Conservation (phyloP, 2,113 vertebrate genomes). For the Etheostoma spectabile region DNA sequence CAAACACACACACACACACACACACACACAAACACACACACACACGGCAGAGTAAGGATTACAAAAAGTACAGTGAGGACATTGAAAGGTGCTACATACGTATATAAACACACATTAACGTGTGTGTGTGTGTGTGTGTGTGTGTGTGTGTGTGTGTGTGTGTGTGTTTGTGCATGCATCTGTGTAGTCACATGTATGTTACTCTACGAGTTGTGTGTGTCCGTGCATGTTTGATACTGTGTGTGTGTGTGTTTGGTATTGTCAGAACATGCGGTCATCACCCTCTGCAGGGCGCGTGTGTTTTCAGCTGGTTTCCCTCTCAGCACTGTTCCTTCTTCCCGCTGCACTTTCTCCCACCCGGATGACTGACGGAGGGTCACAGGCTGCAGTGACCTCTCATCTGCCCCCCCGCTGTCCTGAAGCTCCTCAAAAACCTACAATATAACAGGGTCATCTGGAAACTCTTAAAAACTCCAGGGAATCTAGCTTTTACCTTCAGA, state of each 20-base stretch:
- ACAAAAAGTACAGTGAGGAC: slow-evolving; percentile 12
- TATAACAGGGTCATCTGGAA: not conserved
- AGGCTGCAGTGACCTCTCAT: slow-evolving; percentile 47
- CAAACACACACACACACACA: not conserved
- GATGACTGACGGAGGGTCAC: slow-evolving; percentile 45
- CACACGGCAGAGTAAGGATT: not conserved
- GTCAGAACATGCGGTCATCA: slow-evolving; percentile 41
- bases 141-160: not conserved
- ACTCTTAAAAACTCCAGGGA: slow-evolving; percentile 1
- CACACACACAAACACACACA: not conserved
- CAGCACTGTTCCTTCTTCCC: slow-evolving; percentile 29
- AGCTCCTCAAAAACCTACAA: slow-evolving; percentile 18
- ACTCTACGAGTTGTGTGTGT: not conserved
- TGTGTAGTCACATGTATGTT: not conserved
- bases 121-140: not conserved
- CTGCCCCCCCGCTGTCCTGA: slow-evolving; percentile 31
- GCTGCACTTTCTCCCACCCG: slow-evolving; percentile 7
- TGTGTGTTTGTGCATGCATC: not conserved
- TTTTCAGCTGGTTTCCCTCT: slow-evolving; percentile 63
- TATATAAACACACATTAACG: not conserved
- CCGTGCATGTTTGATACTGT: slow-evolving; percentile 13
- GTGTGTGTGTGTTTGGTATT: slow-evolving; percentile 18
- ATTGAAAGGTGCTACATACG: slow-evolving; percentile 16
- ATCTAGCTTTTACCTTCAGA: not conserved
- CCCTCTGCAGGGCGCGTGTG: slow-evolving; percentile 62